Conservation (phyloP, 2,888 invertebrate species). For the Chrysomela aeneicollis region DNA sequence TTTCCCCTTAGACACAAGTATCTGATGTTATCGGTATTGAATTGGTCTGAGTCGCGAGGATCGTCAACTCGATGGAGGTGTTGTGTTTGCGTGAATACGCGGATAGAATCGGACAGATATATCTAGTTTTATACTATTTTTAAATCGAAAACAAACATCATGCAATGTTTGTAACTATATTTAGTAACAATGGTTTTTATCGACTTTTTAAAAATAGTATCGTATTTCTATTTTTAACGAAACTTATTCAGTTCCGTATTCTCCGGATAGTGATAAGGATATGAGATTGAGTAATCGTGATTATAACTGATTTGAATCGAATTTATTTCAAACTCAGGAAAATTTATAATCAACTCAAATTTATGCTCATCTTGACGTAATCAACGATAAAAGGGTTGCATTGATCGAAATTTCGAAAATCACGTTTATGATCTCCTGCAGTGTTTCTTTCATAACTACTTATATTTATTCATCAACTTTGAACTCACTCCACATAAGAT, state of each 20-base stretch:
- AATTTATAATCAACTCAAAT: background rate
- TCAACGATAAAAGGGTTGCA: too few species aligned
- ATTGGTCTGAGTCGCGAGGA: slow-evolving; percentile 25
- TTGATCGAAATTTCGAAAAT: background rate
- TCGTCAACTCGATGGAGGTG: slow-evolving; percentile 1
- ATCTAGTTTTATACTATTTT: slow-evolving; percentile 44
- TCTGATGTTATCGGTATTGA: background rate
- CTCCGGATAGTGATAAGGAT: slow-evolving; percentile 31
- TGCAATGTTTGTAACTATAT: slow-evolving; percentile 53
- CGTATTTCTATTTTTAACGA: slow-evolving; percentile 47
- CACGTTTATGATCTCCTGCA: too few species aligned
- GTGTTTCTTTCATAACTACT: too few species aligned
- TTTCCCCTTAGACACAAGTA: slow-evolving; percentile 43
- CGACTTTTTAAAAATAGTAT: slow-evolving; percentile 56
- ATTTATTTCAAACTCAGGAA: slow-evolving; percentile 3
- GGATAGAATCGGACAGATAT: slow-evolving; percentile 16
- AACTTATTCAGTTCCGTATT: slow-evolving; percentile 34
- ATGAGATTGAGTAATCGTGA: slow-evolving; percentile 14
- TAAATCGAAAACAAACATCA: slow-evolving; percentile 48
- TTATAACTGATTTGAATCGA: slow-evolving; percentile 9
- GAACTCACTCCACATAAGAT: too few species aligned
- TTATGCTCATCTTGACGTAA: background rate
- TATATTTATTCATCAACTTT: too few species aligned
- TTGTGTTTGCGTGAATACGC: slow-evolving; percentile 23
- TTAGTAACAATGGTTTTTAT: slow-evolving; percentile 54